phyloP scores from a whole-genome alignment of 23 tunicate species.

The Oikopleura albicans region DNA sequence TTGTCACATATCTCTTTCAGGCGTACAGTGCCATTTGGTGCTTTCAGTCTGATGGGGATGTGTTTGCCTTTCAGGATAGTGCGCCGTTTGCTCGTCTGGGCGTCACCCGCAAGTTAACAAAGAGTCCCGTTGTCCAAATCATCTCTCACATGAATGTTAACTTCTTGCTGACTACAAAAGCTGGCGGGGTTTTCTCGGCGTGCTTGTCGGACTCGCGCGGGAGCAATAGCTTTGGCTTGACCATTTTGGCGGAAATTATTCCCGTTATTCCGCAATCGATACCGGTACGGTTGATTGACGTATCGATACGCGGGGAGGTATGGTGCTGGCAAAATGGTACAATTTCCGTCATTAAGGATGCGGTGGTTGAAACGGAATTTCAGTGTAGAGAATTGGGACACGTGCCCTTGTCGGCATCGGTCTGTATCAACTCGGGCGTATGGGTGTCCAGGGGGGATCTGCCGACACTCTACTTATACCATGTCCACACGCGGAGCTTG shows the following conservation, averaged over 20 bases:
- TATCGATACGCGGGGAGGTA: neutral
- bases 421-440: neutral
- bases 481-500: neutral
- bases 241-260: neutral
- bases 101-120: neutral
- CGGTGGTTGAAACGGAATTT: neutral
- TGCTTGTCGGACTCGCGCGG: neutral
- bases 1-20: neutral
- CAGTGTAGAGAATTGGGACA: neutral
- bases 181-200: neutral
- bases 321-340: neutral
- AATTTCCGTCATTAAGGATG: neutral
- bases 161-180: neutral
- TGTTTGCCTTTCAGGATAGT: slow-evolving; percentile 1
- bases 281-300: neutral
- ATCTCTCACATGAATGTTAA: neutral
- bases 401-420: neutral
- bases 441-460: slow-evolving; percentile 9
- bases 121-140: neutral
- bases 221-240: neutral
- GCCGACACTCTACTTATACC: neutral
- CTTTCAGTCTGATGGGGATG: neutral
- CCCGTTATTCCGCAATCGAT: neutral
- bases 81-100: neutral
- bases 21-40: slow-evolving; percentile 12